phyloP scores from a whole-genome alignment of 2,888 invertebrate genomes.

The Nomada flava region DNA sequence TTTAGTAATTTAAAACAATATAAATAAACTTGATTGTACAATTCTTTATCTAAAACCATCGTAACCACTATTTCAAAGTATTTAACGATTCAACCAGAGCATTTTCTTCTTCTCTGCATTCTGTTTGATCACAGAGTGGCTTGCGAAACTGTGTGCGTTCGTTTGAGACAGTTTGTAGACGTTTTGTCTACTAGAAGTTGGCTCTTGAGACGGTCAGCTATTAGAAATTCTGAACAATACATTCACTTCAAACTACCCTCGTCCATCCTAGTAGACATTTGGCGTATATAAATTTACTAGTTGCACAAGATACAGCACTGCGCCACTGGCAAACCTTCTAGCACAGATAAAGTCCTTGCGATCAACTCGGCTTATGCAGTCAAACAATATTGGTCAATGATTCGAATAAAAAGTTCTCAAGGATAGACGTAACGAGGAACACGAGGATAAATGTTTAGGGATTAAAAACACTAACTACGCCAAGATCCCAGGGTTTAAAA shows the following conservation, averaged over 20 bases:
- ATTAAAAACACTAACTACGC: too few species aligned
- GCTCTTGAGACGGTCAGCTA: conserved; percentile 30
- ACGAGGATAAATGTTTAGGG: too few species aligned
- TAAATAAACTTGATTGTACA: not conserved
- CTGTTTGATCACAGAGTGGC: not conserved
- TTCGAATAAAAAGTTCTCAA: not conserved
- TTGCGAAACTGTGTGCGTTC: not conserved
- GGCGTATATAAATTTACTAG: not conserved
- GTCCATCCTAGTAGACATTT: conserved; percentile 1
- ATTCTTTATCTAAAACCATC: not conserved
- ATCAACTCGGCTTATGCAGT: not conserved
- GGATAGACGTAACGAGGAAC: not conserved
- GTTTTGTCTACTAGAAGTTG: conserved; percentile 11
- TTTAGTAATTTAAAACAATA: not conserved
- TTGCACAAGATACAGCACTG: not conserved
- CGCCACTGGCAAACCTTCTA: not conserved
- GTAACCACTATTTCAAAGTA: not conserved
- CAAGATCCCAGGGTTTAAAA: too few species aligned
- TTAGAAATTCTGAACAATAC: conserved; percentile 31
- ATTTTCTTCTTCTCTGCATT: not conserved
- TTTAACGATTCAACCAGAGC: not conserved
- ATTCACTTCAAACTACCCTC: not conserved
- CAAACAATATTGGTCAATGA: not conserved
- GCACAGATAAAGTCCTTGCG: not conserved
- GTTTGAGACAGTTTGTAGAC: conserved; percentile 11